phyloP scores from a whole-genome alignment of 2,797 vertebrate genomes.

The Centropyge bicolor region DNA sequence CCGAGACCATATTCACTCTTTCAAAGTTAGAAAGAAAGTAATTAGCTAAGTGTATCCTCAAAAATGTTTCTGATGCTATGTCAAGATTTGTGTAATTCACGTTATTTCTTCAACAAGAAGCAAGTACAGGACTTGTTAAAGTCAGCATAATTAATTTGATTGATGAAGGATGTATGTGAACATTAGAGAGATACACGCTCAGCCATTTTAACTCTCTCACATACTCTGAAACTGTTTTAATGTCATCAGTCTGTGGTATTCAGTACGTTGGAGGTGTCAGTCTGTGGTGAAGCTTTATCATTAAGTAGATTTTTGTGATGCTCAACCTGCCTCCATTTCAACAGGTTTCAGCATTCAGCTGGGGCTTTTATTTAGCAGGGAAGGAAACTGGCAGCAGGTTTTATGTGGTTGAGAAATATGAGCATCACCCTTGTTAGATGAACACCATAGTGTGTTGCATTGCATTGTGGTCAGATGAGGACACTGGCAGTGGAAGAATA shows the following conservation, averaged over 20 bases:
- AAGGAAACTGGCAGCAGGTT: not conserved
- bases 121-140: slow-evolving; percentile 39
- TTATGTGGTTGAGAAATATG: slow-evolving; percentile 3
- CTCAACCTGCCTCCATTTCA: not conserved
- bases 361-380: not conserved
- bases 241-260: slow-evolving; percentile 1
- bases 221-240: slow-evolving; percentile 4
- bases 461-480: not conserved
- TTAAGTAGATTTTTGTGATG: not conserved
- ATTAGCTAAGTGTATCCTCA: slow-evolving; percentile 47
- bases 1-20: not conserved
- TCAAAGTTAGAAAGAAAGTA: slow-evolving; percentile 43
- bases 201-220: slow-evolving; percentile 4
- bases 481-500: not conserved
- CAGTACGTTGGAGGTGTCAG: not conserved
- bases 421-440: not conserved
- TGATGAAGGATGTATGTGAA: slow-evolving; percentile 34
- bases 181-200: slow-evolving; percentile 3
- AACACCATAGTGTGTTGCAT: not conserved
- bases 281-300: not conserved
- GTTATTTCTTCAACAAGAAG: slow-evolving; percentile 30
- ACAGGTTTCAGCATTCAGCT: slow-evolving; percentile 20
- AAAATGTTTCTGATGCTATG: slow-evolving; percentile 30
- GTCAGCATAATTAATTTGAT: slow-evolving; percentile 58
- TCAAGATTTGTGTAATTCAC: slow-evolving; percentile 48